Evolutionary conservation across 2,797 vertebrate genomes (phyloP).

Genomic region (Linurgus olivaceus): DNA sequence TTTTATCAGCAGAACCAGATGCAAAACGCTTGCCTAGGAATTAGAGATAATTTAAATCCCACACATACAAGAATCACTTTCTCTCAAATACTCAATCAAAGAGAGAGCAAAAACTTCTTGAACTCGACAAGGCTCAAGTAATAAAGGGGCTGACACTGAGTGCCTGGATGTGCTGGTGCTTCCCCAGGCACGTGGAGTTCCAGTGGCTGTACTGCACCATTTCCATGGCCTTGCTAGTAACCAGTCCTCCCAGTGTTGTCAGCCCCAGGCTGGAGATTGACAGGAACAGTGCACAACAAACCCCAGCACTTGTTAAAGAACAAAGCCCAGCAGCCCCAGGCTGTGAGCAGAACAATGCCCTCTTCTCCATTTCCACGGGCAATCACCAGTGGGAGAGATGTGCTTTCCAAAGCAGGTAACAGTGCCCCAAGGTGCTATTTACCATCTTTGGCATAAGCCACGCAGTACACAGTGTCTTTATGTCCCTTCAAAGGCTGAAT

Average conservation of each 20-base stretch:
- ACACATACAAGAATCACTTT: conserved; percentile 6
- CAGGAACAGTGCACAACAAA: background rate
- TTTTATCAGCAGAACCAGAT: conserved; percentile 97
- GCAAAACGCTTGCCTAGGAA: conserved; percentile 93
- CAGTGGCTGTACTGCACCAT: accelerated
- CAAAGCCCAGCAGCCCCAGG: background rate
- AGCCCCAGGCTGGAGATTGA: background rate
- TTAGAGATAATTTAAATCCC: conserved; percentile 40
- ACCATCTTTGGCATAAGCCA: conserved; percentile 98
- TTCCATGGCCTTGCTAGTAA: background rate
- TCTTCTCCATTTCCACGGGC: background rate
- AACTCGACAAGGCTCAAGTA: background rate
- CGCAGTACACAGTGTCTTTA: conserved; percentile 95
- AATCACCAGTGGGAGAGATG: accelerated
- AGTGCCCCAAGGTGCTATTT: background rate
- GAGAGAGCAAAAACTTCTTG: background rate
- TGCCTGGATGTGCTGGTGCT: background rate
- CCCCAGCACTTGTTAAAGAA: background rate
- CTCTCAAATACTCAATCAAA: background rate
- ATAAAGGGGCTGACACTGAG: background rate
- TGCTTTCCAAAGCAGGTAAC: background rate
- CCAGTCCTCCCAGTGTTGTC: background rate
- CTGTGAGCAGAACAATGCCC: accelerated
- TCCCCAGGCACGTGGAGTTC: accelerated
- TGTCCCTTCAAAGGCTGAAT: conserved; percentile 95